These are phyloP conservation scores for Sturnira hondurensis DNA, from an alignment of 2,113 vertebrate genomes.

Conservation along the genomic window DNA sequence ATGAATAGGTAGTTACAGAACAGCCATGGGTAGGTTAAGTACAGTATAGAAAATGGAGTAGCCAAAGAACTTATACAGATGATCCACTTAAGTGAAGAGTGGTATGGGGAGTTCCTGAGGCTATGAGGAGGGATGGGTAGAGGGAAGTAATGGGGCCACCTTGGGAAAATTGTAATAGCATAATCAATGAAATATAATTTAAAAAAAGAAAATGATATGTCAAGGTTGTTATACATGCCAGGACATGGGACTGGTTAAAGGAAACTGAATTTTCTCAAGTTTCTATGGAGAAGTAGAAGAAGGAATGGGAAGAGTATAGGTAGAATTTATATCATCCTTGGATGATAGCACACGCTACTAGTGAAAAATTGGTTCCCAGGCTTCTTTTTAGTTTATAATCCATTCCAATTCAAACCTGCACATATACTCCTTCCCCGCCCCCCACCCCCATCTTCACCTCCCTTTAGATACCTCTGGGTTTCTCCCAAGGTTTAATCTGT, in stretches of 20 bases:
- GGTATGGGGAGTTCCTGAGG: too few species aligned
- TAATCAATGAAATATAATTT: too few species aligned
- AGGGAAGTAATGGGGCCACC: too few species aligned
- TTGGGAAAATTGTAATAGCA: too few species aligned
- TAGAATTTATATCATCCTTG: constrained; percentile 12
- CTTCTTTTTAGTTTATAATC: neutral
- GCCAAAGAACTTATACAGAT: too few species aligned
- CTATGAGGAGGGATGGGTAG: too few species aligned
- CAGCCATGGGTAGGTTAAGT: too few species aligned
- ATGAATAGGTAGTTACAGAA: too few species aligned
- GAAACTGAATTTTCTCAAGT: constrained; percentile 10
- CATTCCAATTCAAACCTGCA: neutral
- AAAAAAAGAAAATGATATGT: neutral
- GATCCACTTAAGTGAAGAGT: too few species aligned
- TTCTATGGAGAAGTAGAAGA: neutral
- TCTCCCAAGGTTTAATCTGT: neutral
- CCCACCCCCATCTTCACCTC: neutral
- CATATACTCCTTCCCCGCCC: neutral
- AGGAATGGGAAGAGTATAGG: neutral
- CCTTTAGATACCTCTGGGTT: neutral
- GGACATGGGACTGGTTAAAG: neutral
- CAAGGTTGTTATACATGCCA: neutral
- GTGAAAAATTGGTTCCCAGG: neutral
- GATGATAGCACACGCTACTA: neutral
- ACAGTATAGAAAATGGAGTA: too few species aligned